A percentile compares a stretch with the other conserved stretches of the same genome.
phyloP scores from a whole-genome alignment of 2,113 vertebrate genomes.

The Regulus satrapa region DNA sequence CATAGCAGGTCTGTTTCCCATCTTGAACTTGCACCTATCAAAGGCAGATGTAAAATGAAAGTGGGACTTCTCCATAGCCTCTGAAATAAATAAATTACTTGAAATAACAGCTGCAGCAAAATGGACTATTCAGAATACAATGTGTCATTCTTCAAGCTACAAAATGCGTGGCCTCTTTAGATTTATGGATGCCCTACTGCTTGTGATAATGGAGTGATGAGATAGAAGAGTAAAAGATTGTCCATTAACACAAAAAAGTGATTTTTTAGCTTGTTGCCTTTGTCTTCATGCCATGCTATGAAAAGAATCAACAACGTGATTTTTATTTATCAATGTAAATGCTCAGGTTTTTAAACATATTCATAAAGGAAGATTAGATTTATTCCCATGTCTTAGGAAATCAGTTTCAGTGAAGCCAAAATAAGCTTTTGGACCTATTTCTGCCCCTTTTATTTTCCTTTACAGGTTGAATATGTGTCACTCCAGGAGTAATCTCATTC shows the following conservation, averaged over 20 bases:
- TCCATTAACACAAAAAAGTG: not conserved
- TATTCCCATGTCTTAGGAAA: not conserved
- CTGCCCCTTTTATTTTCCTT: not conserved
- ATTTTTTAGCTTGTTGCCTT: not conserved
- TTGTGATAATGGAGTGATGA: not conserved
- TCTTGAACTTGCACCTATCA: slow-evolving; percentile 27
- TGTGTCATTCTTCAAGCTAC: not conserved
- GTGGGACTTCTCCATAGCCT: not conserved
- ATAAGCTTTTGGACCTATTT: not conserved
- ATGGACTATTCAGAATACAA: not conserved
- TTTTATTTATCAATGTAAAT: not conserved
- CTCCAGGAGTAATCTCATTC: not conserved
- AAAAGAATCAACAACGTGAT: not conserved
- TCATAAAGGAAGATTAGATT: not conserved
- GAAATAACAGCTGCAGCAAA: not conserved
- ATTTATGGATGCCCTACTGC: not conserved
- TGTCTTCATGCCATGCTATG: not conserved
- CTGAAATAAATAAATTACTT: slow-evolving; percentile 42
- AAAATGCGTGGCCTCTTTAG: not conserved
- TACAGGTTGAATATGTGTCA: not conserved
- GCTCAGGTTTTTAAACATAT: not conserved
- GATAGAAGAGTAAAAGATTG: not conserved
- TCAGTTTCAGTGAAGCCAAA: not conserved
- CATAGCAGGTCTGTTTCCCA: not conserved
- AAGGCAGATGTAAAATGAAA: slow-evolving; percentile 28